Evolutionary conservation across 2,888 invertebrate species (phyloP).

Genomic region (Chrysotoxum bicinctum): DNA sequence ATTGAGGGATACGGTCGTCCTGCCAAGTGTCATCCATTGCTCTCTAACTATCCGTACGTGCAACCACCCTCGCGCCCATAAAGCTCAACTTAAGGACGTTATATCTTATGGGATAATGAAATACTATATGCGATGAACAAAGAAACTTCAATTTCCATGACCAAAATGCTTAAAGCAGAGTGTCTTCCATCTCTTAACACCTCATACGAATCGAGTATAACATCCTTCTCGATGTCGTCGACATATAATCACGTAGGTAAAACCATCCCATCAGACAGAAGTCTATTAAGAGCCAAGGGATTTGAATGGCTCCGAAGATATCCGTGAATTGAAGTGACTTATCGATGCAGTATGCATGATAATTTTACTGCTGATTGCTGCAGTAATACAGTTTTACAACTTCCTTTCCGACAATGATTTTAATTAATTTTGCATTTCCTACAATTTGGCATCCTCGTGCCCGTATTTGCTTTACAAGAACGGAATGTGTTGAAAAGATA

Average conservation of each 20-base stretch:
- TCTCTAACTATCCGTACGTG: slow-evolving; percentile 11
- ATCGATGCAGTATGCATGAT: slow-evolving; percentile 34
- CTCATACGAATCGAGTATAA: background rate
- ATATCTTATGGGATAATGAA: background rate
- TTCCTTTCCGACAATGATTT: background rate
- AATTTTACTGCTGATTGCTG: slow-evolving; percentile 44
- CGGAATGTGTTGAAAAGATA: background rate
- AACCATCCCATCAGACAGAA: background rate
- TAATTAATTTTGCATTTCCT: slow-evolving; percentile 60
- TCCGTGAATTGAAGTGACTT: slow-evolving; percentile 18
- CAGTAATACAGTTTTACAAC: background rate
- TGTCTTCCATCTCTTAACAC: slow-evolving; percentile 14
- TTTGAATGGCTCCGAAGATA: slow-evolving; percentile 11
- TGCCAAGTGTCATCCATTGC: slow-evolving; percentile 4
- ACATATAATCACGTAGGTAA: slow-evolving; percentile 19
- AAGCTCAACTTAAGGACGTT: background rate
- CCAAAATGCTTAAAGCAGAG: slow-evolving; percentile 2
- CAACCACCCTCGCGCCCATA: background rate
- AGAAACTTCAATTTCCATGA: slow-evolving; percentile 23
- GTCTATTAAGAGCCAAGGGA: background rate
- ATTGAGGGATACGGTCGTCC: no score
- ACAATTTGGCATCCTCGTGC: background rate
- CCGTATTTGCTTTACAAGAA: background rate
- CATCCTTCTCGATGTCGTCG: background rate
- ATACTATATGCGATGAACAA: slow-evolving; percentile 1